phyloP scores from a whole-genome alignment of 1,140 invertebrate species.

The Lutraria rhynchaena region DNA sequence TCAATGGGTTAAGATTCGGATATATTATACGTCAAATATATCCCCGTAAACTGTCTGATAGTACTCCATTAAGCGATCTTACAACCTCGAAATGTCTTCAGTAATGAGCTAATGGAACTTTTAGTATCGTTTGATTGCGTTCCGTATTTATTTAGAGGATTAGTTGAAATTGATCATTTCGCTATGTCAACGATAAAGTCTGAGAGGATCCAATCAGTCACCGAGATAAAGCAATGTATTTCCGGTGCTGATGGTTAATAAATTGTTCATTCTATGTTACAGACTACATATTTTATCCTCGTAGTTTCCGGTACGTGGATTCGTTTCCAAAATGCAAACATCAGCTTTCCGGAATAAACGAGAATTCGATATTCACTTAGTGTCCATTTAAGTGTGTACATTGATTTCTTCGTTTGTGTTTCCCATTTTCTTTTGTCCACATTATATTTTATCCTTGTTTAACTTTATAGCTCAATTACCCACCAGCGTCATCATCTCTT shows the following conservation, averaged over 20 bases:
- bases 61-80: slow-evolving; percentile 9
- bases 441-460: neutral
- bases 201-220: slow-evolving; percentile 27
- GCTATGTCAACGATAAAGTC: slow-evolving; percentile 55
- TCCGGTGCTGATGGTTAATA: slow-evolving; percentile 51
- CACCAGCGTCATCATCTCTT: neutral
- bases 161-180: slow-evolving; percentile 53
- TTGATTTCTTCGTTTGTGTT: neutral
- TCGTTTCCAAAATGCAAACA: slow-evolving; percentile 20
- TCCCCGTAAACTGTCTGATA: slow-evolving; percentile 41
- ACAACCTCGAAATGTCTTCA: slow-evolving; percentile 31
- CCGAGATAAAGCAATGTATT: slow-evolving; percentile 6
- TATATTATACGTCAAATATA: slow-evolving; percentile 25
- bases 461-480: neutral
- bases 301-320: slow-evolving; percentile 23
- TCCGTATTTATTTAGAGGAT: slow-evolving; percentile 53
- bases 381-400: neutral
- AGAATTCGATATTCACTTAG: slow-evolving; percentile 28
- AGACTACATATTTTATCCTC: slow-evolving; percentile 27
- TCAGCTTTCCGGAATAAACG: slow-evolving; percentile 7
- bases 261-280: slow-evolving; percentile 54
- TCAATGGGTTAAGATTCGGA: neutral
- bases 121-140: slow-evolving; percentile 43
- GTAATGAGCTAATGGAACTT: slow-evolving; percentile 55
- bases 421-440: neutral